phyloP scores from a whole-genome alignment of 2,113 vertebrate species.

The Mobula birostris region DNA sequence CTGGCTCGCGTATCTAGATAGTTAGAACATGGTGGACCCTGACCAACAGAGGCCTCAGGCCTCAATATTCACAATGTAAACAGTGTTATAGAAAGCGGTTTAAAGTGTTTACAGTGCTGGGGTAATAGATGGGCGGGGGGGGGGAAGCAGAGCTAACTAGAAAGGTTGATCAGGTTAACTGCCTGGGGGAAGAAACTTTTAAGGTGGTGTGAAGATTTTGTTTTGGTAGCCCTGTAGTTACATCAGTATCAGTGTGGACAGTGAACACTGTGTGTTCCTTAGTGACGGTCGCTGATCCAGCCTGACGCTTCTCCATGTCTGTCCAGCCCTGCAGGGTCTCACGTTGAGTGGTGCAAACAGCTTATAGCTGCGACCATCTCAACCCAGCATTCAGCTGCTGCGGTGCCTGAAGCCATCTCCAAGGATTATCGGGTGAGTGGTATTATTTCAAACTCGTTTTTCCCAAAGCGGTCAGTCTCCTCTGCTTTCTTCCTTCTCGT shows the following conservation, averaged over 20 bases:
- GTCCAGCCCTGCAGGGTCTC: conserved; percentile 82
- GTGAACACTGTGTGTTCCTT: conserved; percentile 40
- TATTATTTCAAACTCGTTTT: not conserved
- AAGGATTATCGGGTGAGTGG: conserved; percentile 77
- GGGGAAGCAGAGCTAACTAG: too few species aligned
- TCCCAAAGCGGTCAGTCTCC: not conserved
- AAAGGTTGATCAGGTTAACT: too few species aligned
- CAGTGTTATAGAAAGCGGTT: too few species aligned
- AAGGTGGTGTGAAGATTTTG: too few species aligned
- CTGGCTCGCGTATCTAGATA: too few species aligned
- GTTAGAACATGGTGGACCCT: too few species aligned
- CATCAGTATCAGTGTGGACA: not conserved
- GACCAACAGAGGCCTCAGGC: too few species aligned
- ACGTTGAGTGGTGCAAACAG: conserved; percentile 98
- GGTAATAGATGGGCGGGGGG: too few species aligned
- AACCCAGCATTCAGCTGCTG: conserved; percentile 77
- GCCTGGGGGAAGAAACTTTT: too few species aligned
- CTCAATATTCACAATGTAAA: too few species aligned
- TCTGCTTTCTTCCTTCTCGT: not conserved
- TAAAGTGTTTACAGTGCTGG: too few species aligned
- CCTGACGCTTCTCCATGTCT: conserved; percentile 41
- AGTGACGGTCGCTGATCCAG: conserved; percentile 34
- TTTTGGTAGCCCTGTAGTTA: too few species aligned
- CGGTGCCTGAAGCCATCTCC: conserved; percentile 62
- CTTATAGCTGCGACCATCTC: conserved; percentile 96